phyloP scores from a whole-genome alignment of 2,797 vertebrate species.

The Phataginus tricuspis region DNA sequence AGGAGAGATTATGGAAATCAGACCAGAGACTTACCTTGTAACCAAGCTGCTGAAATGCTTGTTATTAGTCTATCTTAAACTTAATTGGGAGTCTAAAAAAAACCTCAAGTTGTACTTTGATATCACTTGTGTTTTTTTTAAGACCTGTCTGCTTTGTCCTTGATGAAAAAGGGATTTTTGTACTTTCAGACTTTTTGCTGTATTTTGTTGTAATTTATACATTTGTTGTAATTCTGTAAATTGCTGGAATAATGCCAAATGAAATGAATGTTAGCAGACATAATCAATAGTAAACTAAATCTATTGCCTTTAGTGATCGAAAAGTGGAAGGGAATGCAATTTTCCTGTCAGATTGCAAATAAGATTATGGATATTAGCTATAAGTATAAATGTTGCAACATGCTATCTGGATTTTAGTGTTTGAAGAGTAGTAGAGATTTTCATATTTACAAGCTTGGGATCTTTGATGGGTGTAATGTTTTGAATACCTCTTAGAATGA shows the following conservation, averaged over 20 bases:
- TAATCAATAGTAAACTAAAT: neutral
- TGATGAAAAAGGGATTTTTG: neutral
- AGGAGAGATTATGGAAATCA: neutral
- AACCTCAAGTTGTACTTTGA: neutral
- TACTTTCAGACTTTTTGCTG: neutral
- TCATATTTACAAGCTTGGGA: neutral
- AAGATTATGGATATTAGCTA: neutral
- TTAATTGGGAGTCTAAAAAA: neutral
- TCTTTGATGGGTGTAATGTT: neutral
- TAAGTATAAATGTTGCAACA: neutral
- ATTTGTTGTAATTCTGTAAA: neutral
- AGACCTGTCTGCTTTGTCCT: neutral
- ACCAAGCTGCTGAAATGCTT: neutral
- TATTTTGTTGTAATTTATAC: too few species aligned
- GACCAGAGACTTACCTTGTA: neutral
- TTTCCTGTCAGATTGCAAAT: neutral
- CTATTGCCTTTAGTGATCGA: neutral
- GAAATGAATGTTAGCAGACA: neutral
- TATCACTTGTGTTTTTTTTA: neutral
- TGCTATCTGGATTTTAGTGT: neutral
- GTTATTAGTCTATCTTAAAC: neutral
- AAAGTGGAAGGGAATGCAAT: neutral
- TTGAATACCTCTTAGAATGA: neutral
- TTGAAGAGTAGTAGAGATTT: neutral
- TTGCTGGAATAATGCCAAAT: slow-evolving; percentile 12